phyloP scores from a whole-genome alignment of 2,888 invertebrate genomes.

The Pycnomerus fuliginosus region DNA sequence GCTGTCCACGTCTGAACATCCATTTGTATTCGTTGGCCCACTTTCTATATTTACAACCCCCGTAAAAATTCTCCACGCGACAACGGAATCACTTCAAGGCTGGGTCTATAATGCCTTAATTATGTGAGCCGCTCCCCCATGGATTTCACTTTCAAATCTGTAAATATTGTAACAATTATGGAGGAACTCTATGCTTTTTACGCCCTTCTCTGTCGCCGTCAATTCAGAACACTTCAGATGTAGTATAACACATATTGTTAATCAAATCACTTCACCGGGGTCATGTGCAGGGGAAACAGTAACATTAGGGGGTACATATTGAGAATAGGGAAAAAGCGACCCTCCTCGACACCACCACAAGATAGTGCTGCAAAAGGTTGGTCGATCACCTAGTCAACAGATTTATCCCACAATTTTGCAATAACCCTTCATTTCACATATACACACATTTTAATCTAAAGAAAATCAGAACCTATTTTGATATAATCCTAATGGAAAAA shows the following conservation, averaged over 20 bases:
- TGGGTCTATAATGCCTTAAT: slow-evolving; percentile 5
- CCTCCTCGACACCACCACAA: slow-evolving; percentile 8
- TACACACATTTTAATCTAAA: too few species aligned
- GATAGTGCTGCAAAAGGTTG: too few species aligned
- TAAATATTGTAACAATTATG: slow-evolving; percentile 2
- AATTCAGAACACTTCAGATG: slow-evolving; percentile 32
- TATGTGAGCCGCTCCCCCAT: slow-evolving; percentile 1
- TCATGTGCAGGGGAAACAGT: slow-evolving; percentile 42
- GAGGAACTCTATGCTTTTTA: not conserved
- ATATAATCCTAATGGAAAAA: too few species aligned
- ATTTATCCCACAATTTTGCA: too few species aligned
- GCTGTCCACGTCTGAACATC: too few species aligned
- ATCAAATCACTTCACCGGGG: slow-evolving; percentile 47
- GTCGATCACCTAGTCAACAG: too few species aligned
- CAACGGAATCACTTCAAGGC: slow-evolving; percentile 24
- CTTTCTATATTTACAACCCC: slow-evolving; percentile 38
- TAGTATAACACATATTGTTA: slow-evolving; percentile 47
- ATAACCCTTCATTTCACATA: too few species aligned
- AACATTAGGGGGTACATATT: slow-evolving; percentile 40
- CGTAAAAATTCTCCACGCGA: slow-evolving; percentile 38
- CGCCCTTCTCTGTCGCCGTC: slow-evolving; percentile 8
- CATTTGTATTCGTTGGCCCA: slow-evolving; percentile 30
- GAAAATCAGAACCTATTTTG: too few species aligned
- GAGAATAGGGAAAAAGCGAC: slow-evolving; percentile 29
- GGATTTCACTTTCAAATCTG: not conserved